Conservation (phyloP, 2,888 invertebrate species). For the Caradrina clavipalpis region DNA sequence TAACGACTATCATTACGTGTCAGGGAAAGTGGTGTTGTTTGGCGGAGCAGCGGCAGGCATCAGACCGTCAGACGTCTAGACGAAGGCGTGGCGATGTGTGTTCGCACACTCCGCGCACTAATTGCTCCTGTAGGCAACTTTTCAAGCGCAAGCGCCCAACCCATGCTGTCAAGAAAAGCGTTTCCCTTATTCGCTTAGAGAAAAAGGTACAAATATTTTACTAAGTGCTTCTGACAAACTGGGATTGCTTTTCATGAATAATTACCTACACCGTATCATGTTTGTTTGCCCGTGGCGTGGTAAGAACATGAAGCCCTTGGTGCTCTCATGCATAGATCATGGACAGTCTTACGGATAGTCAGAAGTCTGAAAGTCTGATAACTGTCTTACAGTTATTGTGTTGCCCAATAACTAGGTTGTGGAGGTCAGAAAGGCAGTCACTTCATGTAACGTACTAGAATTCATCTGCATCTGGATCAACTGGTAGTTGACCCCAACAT, state of each 20-base stretch:
- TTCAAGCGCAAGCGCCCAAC: conserved; percentile 57
- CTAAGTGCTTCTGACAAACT: conserved; percentile 33
- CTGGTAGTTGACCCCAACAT: too few relatives aligned
- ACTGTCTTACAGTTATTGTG: too few relatives aligned
- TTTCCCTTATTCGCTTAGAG: conserved; percentile 55
- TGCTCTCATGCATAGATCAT: too few relatives aligned
- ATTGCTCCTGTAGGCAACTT: conserved; percentile 70
- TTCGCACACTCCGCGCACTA: conserved; percentile 64
- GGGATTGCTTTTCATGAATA: conserved; percentile 13
- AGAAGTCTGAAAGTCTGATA: too few relatives aligned
- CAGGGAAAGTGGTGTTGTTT: conserved; percentile 63
- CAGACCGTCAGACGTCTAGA: conserved; percentile 55
- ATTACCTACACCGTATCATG: neutral
- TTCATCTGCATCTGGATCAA: too few relatives aligned
- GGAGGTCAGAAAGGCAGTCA: too few relatives aligned
- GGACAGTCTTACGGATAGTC: too few relatives aligned
- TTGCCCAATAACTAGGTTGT: too few relatives aligned
- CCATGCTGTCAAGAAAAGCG: conserved; percentile 59
- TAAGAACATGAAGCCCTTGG: too few relatives aligned
- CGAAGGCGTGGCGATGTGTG: conserved; percentile 69
- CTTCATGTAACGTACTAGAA: too few relatives aligned
- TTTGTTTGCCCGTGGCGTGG: too few relatives aligned
- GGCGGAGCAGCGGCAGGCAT: conserved; percentile 33
- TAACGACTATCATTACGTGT: conserved; percentile 52
- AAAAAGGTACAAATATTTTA: conserved; percentile 48